phyloP scores from a whole-genome alignment of 2,113 vertebrate species.

The Zingel zingel region DNA sequence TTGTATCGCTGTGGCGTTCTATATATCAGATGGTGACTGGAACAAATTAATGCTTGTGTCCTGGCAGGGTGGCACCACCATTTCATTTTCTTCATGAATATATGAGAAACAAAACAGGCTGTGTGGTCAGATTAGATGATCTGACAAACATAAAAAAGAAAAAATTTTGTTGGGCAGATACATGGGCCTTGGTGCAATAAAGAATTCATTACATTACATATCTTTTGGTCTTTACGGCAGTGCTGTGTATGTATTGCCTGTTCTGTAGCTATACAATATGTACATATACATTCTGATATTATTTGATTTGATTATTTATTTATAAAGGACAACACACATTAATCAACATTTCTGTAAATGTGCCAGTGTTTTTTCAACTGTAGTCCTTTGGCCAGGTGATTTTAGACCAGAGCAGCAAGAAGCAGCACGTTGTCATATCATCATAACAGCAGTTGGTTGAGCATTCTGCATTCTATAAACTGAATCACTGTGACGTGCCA shows the following conservation, averaged over 20 bases:
- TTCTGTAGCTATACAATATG: neutral
- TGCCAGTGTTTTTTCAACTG: too few species aligned
- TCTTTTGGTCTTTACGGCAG: neutral
- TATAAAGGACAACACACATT: too few species aligned
- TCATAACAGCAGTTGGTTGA: neutral
- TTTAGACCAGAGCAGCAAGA: too few species aligned
- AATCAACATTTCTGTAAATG: too few species aligned
- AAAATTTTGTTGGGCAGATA: neutral
- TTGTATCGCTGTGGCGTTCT: slow-evolving; percentile 6
- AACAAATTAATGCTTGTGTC: slow-evolving; percentile 25
- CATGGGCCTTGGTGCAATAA: neutral
- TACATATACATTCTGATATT: neutral
- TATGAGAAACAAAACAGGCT: neutral
- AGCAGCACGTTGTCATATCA: too few species aligned
- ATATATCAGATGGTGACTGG: slow-evolving; percentile 28
- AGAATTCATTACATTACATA: neutral
- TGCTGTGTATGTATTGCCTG: neutral
- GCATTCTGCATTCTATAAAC: too few species aligned
- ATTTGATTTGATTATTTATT: too few species aligned
- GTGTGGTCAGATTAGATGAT: slow-evolving; percentile 31
- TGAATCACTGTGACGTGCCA: too few species aligned
- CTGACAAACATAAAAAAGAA: neutral
- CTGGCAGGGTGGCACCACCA: neutral
- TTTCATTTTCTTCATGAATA: slow-evolving; percentile 27
- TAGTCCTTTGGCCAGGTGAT: too few species aligned